A percentile compares a stretch with the other conserved stretches of the same genome.
phyloP scores from a whole-genome alignment of 1,140 invertebrate genomes.

The Melitaea cinxia region DNA sequence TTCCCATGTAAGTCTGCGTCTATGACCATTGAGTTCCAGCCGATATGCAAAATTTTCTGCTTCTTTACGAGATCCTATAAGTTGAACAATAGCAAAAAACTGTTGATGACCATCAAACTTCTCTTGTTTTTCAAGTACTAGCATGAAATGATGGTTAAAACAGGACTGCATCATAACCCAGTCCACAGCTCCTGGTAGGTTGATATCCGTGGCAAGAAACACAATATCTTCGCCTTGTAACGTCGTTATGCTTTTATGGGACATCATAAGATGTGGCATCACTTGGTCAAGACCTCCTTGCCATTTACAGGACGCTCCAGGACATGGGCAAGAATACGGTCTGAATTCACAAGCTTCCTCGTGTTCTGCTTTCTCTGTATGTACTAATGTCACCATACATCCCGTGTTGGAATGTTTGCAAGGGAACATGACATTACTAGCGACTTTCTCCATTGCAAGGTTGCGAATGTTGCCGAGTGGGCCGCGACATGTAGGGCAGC shows the following conservation, averaged over 20 bases:
- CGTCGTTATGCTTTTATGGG: slow-evolving; percentile 99
- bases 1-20: slow-evolving; percentile 98
- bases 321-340: slow-evolving; percentile 98
- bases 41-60: slow-evolving; percentile 99
- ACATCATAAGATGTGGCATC: slow-evolving; percentile 98
- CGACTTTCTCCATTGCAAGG: slow-evolving; percentile 99
- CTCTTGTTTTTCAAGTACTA: slow-evolving; percentile 99
- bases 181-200: slow-evolving; percentile 99
- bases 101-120: slow-evolving; percentile 98
- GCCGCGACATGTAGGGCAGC: slow-evolving; percentile 98
- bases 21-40: slow-evolving; percentile 97
- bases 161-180: slow-evolving; percentile 99
- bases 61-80: slow-evolving; percentile 99
- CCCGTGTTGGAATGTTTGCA: slow-evolving; percentile 99
- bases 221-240: slow-evolving; percentile 99
- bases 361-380: slow-evolving; percentile 98
- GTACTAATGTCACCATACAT: slow-evolving; percentile 94
- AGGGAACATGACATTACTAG: slow-evolving; percentile 98
- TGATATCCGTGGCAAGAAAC: slow-evolving; percentile 99
- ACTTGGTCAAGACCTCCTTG: slow-evolving; percentile 96
- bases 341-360: slow-evolving; percentile 99
- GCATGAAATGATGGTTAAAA: slow-evolving; percentile 99
- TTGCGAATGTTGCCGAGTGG: slow-evolving; percentile 98
- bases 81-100: slow-evolving; percentile 99
- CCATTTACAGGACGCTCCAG: slow-evolving; percentile 99